Evolutionary conservation across 2,888 invertebrate species (phyloP).

Genomic region (Tanytarsus gracilentus): DNA sequence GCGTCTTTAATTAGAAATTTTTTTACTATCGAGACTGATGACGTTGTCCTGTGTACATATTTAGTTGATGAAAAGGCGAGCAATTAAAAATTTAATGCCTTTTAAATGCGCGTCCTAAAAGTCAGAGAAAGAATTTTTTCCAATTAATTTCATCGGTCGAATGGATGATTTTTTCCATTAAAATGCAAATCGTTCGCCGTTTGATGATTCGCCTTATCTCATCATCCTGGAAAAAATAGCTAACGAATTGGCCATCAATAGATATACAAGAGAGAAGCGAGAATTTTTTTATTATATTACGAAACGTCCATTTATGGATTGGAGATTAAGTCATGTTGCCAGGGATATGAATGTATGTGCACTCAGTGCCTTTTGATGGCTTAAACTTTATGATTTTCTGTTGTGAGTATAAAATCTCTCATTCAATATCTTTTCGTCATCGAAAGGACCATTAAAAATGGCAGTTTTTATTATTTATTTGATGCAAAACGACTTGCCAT

Average conservation of each 20-base stretch:
- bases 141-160: constrained; percentile 20
- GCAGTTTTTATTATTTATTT: constrained; percentile 15
- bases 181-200: constrained; percentile 25
- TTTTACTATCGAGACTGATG: neutral
- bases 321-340: too few species aligned
- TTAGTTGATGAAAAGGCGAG: constrained; percentile 9
- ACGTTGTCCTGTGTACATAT: neutral
- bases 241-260: constrained; percentile 7
- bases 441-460: neutral
- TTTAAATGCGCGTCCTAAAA: constrained; percentile 20
- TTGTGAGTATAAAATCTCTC: neutral
- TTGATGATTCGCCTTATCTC: constrained; percentile 3
- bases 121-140: constrained; percentile 13
- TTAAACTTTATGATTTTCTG: neutral
- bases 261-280: neutral
- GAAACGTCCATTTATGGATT: too few species aligned
- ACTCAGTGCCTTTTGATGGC: too few species aligned
- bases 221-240: neutral
- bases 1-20: constrained; percentile 20
- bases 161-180: constrained; percentile 12
- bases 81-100: constrained; percentile 24
- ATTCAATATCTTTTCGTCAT: too few species aligned
- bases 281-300: constrained; percentile 3
- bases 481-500: constrained; percentile 19
- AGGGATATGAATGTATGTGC: too few species aligned